A percentile compares a stretch with the other conserved stretches of the same genome.
phyloP scores from a whole-genome alignment of 2,113 vertebrate genomes.

The Campylorhamphus procurvoides region DNA sequence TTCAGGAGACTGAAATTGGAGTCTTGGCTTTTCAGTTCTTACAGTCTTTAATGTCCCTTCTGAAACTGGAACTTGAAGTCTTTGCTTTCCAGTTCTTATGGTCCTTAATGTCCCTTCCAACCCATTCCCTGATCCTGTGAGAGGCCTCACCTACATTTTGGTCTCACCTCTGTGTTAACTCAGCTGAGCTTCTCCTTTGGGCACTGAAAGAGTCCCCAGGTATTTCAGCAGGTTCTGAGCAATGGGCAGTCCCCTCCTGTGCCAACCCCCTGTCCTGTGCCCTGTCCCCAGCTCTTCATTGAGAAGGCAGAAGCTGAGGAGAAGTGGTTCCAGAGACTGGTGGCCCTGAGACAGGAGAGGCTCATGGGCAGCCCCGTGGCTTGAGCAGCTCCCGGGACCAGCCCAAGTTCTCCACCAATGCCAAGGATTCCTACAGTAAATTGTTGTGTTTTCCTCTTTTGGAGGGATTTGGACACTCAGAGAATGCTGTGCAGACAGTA shows the following conservation, averaged over 20 bases:
- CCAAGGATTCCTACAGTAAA: background rate
- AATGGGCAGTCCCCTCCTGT: background rate
- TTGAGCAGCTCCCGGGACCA: constrained; percentile 42
- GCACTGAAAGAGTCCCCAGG: fast-evolving
- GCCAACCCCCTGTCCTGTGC: background rate
- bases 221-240: fast-evolving
- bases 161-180: background rate
- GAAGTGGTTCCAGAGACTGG: constrained; percentile 89
- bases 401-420: background rate
- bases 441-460: background rate
- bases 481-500: background rate
- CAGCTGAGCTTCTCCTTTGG: background rate
- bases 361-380: constrained; percentile 94
- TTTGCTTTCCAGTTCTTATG: background rate
- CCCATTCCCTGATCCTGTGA: fast-evolving
- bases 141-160: background rate
- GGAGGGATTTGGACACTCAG: background rate
- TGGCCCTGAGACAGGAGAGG: constrained; percentile 89
- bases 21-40: background rate
- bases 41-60: background rate
- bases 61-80: background rate
- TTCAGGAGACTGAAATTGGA: background rate
- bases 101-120: background rate
- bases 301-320: constrained; percentile 92
- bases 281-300: constrained; percentile 83